Conservation (phyloP, 2,113 vertebrate species). For the Rhegmatorhina hoffmannsi region DNA sequence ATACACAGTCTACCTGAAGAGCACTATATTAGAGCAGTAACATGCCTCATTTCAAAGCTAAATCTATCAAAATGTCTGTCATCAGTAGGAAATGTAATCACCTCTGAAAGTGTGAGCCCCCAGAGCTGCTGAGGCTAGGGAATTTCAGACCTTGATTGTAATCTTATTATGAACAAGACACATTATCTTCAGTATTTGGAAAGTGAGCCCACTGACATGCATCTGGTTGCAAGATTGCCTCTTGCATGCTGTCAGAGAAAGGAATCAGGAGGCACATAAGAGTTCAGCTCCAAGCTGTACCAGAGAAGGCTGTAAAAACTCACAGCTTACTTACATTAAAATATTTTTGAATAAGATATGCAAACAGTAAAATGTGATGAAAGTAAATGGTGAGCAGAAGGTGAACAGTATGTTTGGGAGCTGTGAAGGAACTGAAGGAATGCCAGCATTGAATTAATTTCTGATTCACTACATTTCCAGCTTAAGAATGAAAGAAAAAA, state of each 20-base stretch:
- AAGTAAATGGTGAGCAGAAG: background rate
- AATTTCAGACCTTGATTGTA: conserved; percentile 29
- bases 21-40: background rate
- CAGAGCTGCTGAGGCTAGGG: conserved; percentile 14
- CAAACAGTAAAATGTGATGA: background rate
- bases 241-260: background rate
- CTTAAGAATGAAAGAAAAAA: conserved; percentile 17
- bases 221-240: background rate
- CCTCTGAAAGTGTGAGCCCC: background rate
- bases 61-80: background rate
- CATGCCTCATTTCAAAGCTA: conserved; percentile 3
- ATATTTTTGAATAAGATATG: conserved; percentile 5
- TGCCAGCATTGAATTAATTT: conserved; percentile 8
- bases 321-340: conserved; percentile 26
- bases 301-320: conserved; percentile 1
- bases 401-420: background rate
- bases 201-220: background rate
- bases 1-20: background rate
- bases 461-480: background rate
- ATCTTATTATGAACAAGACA: background rate
- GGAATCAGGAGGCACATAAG: background rate
- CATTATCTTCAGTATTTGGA: background rate
- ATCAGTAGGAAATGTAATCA: background rate
- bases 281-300: background rate
- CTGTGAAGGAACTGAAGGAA: background rate